Evolutionary conservation across 2,113 vertebrate genomes (phyloP).

Genomic region (Bos taurus): ARS-UCD2.0 NC_037347.1:30858001-30858500

Average conservation of each 20-base stretch:
- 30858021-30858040: background rate
- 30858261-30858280: background rate
- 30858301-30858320: background rate
- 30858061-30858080: background rate
- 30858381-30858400: background rate
- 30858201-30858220: background rate
- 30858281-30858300: background rate
- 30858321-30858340: background rate
- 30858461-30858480: background rate
- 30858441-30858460: background rate
- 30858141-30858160: background rate
- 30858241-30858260: background rate
- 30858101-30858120: background rate
- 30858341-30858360: background rate
- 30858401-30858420: background rate
- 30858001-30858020: background rate
- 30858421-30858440: background rate
- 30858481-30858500: fast-evolving
- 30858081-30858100: background rate
- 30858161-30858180: background rate
- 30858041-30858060: background rate
- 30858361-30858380: background rate
- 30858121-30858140: background rate
- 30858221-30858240: background rate
- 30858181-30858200: background rate